Evolutionary conservation across 1,140 invertebrate genomes (phyloP), one percentile per base, ranked within the genome.

Genomic region (Pachyrhynchus sulphureomaculatus): DNA sequence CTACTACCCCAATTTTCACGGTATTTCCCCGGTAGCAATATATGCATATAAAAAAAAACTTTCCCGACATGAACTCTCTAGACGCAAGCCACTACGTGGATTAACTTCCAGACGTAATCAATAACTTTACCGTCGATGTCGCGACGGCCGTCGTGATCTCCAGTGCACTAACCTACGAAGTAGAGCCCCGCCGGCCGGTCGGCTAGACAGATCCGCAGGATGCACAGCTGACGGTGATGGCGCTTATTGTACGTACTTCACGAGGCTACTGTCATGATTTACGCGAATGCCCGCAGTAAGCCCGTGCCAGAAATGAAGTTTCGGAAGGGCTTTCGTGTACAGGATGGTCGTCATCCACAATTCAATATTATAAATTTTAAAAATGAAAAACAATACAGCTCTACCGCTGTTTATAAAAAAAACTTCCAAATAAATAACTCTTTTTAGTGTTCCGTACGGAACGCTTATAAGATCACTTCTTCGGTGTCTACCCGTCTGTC

Each of bases 81-180:
- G n/a, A n/a, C 13, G 45, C 2, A 48, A 48, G 12, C 18, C 32
- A n/a, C 4, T 26, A 49, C 47, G 24, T 32, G 5, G 5, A 10
- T 5, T 4, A 26, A 34, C n/a, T 36, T 56, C 54, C 44, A 58
- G 55, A 58, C 55, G 21, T 12, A 39, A 58, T 58, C 55, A 45
- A 58, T 58, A 47, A 56, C 10, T 33, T n/a, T 41, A 33, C 55
- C n/a, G n/a, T n/a, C n/a, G n/a, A n/a, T n/a, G n/a, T n/a, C n/a
- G 17, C 24, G 32, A n/a, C 15, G 12, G 2, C 6, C 13, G 36
- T 5, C 36, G 36, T 3, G 36, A n/a, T 18, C 13, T 18, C 36
- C 13, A n/a, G 55, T 39, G 55, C 55, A 58, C 44, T 58, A 58
- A 58, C 55, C 55, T 49, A 26, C 41, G 36, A 17, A 49, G 44